Percentiles rank a stretch among this genome's conserved stretches.
phyloP scores from a whole-genome alignment of 2,888 invertebrate genomes.

The Drosophila nigritarsus region DNA sequence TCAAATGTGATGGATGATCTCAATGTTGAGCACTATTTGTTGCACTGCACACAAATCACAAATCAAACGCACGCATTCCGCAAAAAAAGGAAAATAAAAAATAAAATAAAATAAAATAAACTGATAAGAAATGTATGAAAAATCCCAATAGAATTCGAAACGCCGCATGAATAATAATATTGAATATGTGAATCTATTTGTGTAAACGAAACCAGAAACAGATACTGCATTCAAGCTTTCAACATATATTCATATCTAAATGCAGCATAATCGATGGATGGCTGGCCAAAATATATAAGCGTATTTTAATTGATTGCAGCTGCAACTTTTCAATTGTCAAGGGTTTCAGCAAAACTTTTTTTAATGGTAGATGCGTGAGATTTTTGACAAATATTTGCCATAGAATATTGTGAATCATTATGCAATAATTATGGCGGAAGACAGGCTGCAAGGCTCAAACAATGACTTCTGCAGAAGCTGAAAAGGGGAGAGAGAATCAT shows the following conservation, averaged over 20 bases:
- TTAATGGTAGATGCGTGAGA: no score
- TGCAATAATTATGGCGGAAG: no score
- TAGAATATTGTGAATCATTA: no score
- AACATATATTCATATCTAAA: neutral
- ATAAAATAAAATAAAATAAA: neutral
- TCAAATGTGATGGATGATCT: conserved; percentile 74
- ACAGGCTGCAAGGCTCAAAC: no score
- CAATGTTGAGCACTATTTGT: conserved; percentile 36
- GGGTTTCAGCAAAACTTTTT: neutral
- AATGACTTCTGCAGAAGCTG: no score
- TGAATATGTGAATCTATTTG: neutral
- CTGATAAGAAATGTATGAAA: neutral
- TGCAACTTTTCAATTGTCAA: neutral
- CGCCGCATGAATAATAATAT: conserved; percentile 21
- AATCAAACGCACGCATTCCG: neutral
- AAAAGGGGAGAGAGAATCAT: no score
- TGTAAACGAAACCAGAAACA: neutral
- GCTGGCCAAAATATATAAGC: neutral
- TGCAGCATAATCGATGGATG: neutral
- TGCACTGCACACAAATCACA: conserved; percentile 1
- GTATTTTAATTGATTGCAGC: neutral
- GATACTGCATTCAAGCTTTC: neutral
- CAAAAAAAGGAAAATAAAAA: neutral
- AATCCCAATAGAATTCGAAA: conserved; percentile 34
- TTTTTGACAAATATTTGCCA: no score